These are phyloP conservation scores for Aporophyla lueneburgensis DNA, from an alignment of 2,888 invertebrate genomes.

Conservation along the genomic window DNA sequence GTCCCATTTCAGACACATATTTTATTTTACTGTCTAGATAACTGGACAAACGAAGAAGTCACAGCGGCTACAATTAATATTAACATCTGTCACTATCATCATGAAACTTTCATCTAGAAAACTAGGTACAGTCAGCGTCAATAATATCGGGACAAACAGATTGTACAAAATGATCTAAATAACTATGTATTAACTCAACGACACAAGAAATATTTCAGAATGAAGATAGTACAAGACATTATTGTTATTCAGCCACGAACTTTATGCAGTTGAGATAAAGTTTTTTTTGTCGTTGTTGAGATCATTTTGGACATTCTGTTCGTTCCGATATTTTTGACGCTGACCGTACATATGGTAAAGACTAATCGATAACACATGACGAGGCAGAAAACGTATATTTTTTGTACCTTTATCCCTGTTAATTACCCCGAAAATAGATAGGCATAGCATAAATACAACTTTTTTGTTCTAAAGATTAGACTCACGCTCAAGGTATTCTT, in stretches of 20 bases:
- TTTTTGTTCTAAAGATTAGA: conserved; percentile 39
- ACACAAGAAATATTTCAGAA: no score
- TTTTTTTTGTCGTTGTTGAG: no score
- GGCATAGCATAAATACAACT: conserved; percentile 15
- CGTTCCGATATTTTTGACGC: no score
- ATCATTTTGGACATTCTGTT: no score
- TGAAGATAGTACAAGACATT: no score
- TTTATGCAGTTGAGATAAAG: no score
- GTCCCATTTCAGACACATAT: not conserved
- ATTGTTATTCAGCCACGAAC: no score
- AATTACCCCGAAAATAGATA: conserved; percentile 25
- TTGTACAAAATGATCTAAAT: no score
- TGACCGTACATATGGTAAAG: no score
- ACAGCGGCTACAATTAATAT: not conserved
- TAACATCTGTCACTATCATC: not conserved
- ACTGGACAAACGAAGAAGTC: not conserved
- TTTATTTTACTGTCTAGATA: not conserved
- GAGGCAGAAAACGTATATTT: conserved; percentile 14
- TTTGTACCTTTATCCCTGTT: conserved; percentile 1
- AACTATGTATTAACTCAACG: no score
- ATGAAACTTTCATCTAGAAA: not conserved
- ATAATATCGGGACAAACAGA: no score
- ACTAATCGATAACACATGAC: conserved; percentile 25
- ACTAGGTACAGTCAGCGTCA: not conserved
- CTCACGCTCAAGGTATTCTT: conserved; percentile 25